Base-by-base conservation (phyloP, 2,888 invertebrate genomes). In the Caenorhabditis plicata region DNA sequence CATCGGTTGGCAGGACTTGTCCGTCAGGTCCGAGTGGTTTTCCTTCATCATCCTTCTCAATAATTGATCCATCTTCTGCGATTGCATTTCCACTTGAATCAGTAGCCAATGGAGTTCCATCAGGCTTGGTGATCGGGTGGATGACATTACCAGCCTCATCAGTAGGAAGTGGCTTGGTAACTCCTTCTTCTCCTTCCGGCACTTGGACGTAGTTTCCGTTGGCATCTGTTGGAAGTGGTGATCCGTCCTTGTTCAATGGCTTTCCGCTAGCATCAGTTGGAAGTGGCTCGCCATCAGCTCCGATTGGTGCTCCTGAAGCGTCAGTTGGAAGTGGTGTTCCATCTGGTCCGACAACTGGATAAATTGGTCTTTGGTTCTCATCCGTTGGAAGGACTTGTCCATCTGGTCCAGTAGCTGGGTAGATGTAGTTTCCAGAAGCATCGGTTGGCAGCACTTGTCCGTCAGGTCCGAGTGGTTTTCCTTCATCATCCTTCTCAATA, bases 381-480 rank as follows among this genome's bases (percentile, higher is more conserved):
- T 58, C 51, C 19, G 58, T 58, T 15, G 38, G 43, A 17, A 29
- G 40, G 8, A 54, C 42, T 3, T 22, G 27, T 9, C 66, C 57
- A 17, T 52, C 45, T 5, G 50, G 50, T 20, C 50, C 35, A 23
- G 35, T 33, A 27, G 60, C 53, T 17, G 53, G 68, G 39, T 54
- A 60, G 40, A 56, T 27, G 27, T 36, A 39, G 23, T 43, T 41
- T 19, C 61, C 64, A 31, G 42, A 39, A 13, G 17, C 47, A 40
- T 62, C 62, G 22, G 62, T 62, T 22, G 57, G 57, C 33, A 71
- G 45, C 3, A 64, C 65, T 4, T 55, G 58, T 32, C 68, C 67
- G 41, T 71, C 71, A 13, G 71, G 49, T 17, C 71, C 71, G 35
- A 73, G 42, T 27, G 58, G 48, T 40, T 48, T 41, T 25, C 65